Evolutionary conservation across 2,113 vertebrate genomes (phyloP).

Genomic region (Xenopus tropicalis): UCB_Xtro_10.0 CM004452.2:5006001-5006500

Average conservation of each 20-base stretch:
- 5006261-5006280: conserved; percentile 57
- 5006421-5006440: conserved; percentile 22
- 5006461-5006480: conserved; percentile 19
- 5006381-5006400: conserved; percentile 15
- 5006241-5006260: conserved; percentile 40
- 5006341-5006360: conserved; percentile 60
- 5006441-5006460: neutral
- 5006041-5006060: too few relatives aligned
- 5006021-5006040: neutral
- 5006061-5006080: too few relatives aligned
- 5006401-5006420: neutral
- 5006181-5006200: too few relatives aligned
- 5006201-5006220: too few relatives aligned
- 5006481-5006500: conserved; percentile 23
- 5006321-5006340: conserved; percentile 60
- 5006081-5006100: too few relatives aligned
- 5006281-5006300: conserved; percentile 59
- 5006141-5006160: too few relatives aligned
- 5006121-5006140: too few relatives aligned
- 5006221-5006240: too few relatives aligned
- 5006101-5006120: too few relatives aligned
- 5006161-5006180: too few relatives aligned
- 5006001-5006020: neutral
- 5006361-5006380: conserved; percentile 59
- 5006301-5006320: conserved; percentile 57